phyloP scores from a whole-genome alignment of 2,797 vertebrate genomes.

The Crenuchus spilurus region DNA sequence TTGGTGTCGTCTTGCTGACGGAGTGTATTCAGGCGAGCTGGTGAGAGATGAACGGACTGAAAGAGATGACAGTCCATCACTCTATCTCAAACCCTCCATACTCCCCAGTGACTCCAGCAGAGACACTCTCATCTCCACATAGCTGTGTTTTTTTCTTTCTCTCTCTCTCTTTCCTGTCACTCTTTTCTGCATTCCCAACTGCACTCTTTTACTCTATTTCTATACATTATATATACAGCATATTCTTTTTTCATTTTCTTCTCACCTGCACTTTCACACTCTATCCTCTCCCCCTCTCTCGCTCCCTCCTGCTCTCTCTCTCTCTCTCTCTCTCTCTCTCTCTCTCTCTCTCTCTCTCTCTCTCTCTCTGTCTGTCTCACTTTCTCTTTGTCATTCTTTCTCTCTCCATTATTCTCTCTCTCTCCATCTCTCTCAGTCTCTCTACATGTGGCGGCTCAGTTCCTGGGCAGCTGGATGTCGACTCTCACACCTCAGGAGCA shows the following conservation, averaged over 20 bases:
- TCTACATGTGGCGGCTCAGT: no score
- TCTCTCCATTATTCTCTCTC: no score
- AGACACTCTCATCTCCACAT: constrained; percentile 58
- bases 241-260: constrained; percentile 18
- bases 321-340: neutral
- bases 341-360: neutral
- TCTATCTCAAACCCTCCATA: constrained; percentile 61
- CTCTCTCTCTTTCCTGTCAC: constrained; percentile 17
- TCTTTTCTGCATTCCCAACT: constrained; percentile 30
- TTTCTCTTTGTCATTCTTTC: no score
- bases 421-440: no score
- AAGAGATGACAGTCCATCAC: constrained; percentile 74
- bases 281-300: constrained; percentile 4
- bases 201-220: constrained; percentile 37
- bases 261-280: neutral
- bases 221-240: constrained; percentile 31
- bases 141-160: constrained; percentile 39
- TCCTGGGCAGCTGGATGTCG: no score
- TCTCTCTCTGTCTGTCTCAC: no score
- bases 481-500: no score
- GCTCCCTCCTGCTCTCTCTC: constrained; percentile 1
- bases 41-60: constrained; percentile 67
- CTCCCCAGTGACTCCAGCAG: constrained; percentile 62
- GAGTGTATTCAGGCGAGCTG: constrained; percentile 34
- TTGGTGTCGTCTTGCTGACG: constrained; percentile 45